Conservation (phyloP, 2,888 invertebrate genomes). For the Nebria salina region DNA sequence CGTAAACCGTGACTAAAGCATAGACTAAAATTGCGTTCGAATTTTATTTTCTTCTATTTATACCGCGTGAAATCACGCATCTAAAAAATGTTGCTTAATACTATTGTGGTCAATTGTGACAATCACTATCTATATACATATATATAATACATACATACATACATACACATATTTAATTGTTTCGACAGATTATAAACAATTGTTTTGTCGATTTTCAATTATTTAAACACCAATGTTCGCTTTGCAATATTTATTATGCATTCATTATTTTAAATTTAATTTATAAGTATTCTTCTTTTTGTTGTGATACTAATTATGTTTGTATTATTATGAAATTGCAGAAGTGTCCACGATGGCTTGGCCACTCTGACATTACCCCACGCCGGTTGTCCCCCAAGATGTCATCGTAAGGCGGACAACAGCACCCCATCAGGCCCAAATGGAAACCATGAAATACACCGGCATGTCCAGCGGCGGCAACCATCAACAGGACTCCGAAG, state of each 20-base stretch:
- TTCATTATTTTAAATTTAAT: too few relatives aligned
- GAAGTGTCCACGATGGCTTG: conserved; percentile 19
- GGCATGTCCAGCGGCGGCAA: conserved; percentile 59
- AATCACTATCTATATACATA: conserved; percentile 21
- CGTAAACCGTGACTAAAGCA: neutral
- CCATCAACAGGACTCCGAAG: conserved; percentile 62
- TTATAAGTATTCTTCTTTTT: too few relatives aligned
- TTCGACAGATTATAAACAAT: too few relatives aligned
- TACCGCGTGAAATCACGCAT: conserved; percentile 26
- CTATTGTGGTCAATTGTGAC: conserved; percentile 36
- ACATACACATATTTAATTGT: too few relatives aligned
- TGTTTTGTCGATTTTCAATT: too few relatives aligned
- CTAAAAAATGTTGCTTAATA: conserved; percentile 38
- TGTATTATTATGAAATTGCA: neutral
- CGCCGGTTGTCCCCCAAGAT: conserved; percentile 20
- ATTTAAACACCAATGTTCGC: too few relatives aligned
- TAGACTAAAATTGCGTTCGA: conserved; percentile 20
- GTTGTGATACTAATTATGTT: neutral
- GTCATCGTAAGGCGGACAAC: conserved; percentile 19
- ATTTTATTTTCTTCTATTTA: conserved; percentile 20
- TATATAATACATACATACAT: neutral
- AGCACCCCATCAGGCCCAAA: conserved; percentile 43
- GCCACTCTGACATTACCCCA: conserved; percentile 32
- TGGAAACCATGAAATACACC: conserved; percentile 64
- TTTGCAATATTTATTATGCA: too few relatives aligned